These are phyloP conservation scores for Tetrao urogallus DNA, from an alignment of 2,113 vertebrate genomes.

Conservation along the genomic window DNA sequence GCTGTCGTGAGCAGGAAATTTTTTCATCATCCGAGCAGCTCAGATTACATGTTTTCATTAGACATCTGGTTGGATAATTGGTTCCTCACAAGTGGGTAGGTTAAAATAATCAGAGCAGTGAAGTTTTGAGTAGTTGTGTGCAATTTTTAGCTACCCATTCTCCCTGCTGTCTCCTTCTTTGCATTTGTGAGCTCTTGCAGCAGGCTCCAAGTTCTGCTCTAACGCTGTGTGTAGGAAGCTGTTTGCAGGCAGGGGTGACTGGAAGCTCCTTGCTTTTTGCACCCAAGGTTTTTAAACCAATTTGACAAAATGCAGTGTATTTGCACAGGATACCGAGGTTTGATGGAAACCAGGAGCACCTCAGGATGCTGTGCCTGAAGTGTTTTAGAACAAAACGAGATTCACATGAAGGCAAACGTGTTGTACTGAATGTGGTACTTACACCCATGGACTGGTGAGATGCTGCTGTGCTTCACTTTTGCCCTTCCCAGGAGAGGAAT, in stretches of 20 bases:
- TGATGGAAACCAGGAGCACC: not conserved
- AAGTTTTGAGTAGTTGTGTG: not conserved
- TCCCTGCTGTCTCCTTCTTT: not conserved
- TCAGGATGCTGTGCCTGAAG: not conserved
- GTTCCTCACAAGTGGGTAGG: not conserved
- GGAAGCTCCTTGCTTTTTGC: not conserved
- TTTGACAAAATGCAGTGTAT: not conserved
- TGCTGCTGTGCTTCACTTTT: not conserved
- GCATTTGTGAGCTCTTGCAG: not conserved
- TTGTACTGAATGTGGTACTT: not conserved
- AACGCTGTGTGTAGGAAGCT: not conserved
- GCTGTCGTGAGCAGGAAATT: not conserved
- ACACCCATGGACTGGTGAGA: not conserved
- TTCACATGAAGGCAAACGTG: not conserved
- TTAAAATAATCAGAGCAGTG: not conserved
- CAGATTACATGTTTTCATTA: not conserved
- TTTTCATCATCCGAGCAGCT: not conserved
- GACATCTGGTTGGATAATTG: not conserved
- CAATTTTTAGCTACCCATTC: not conserved
- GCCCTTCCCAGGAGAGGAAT: not conserved
- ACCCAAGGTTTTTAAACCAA: accelerated
- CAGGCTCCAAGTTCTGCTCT: not conserved
- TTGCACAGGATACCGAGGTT: accelerated
- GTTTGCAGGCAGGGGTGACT: not conserved
- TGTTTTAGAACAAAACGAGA: not conserved